phyloP scores from a whole-genome alignment of 2,888 invertebrate genomes.

The Eristalinus aeneus region DNA sequence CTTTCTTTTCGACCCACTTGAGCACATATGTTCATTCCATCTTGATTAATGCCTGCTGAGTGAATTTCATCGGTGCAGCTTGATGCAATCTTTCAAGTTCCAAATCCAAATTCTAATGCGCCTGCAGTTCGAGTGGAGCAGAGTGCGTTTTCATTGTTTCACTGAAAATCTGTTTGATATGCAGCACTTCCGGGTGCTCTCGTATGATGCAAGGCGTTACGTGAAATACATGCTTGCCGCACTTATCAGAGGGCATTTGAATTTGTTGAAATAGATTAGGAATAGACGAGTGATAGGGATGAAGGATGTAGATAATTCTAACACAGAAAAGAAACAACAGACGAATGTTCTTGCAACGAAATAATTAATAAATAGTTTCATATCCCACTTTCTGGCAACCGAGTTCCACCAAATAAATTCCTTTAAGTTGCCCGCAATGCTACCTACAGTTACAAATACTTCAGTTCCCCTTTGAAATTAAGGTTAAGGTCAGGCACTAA shows the following conservation, averaged over 20 bases:
- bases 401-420: no score
- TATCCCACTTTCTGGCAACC: no score
- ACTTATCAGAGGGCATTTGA: background rate
- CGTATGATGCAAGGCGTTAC: background rate
- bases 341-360: no score
- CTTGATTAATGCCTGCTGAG: background rate
- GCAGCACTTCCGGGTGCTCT: background rate
- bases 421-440: no score
- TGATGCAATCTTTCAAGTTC: background rate
- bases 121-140: slow-evolving; percentile 48
- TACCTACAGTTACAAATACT: no score
- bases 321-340: no score
- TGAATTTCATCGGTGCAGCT: background rate
- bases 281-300: background rate
- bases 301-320: no score
- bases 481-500: no score
- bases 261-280: background rate
- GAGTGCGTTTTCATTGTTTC: background rate
- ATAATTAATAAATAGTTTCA: no score
- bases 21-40: background rate
- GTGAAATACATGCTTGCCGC: background rate
- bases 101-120: slow-evolving; percentile 1
- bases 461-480: no score
- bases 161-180: background rate
- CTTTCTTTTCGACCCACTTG: background rate